Conservation (phyloP, 2,888 invertebrate genomes). For the Gonocerus acuteangulatus region DNA sequence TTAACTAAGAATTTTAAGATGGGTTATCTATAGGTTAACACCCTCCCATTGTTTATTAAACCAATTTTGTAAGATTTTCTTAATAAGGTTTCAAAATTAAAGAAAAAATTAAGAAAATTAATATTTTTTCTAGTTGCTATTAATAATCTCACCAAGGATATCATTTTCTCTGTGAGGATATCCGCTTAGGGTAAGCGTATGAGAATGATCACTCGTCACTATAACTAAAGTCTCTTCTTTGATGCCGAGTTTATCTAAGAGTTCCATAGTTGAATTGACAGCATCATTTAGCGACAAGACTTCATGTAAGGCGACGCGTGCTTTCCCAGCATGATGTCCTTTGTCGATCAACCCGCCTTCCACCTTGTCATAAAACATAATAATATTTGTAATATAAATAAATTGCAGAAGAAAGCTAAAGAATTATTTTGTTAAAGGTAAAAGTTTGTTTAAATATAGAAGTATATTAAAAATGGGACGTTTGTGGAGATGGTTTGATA, state of each 20-base stretch:
- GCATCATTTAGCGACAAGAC: constrained; percentile 73
- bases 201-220: constrained; percentile 72
- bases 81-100: too few relatives aligned
- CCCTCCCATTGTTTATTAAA: too few relatives aligned
- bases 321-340: constrained; percentile 77
- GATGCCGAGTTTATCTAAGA: constrained; percentile 58
- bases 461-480: too few relatives aligned
- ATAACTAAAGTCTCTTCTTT: constrained; percentile 60
- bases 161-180: constrained; percentile 68
- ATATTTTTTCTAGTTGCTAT: too few relatives aligned
- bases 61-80: too few relatives aligned
- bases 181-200: constrained; percentile 69
- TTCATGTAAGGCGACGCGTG: constrained; percentile 66
- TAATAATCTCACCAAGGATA: constrained; percentile 54
- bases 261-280: constrained; percentile 60
- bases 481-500: too few relatives aligned
- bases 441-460: too few relatives aligned
- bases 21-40: too few relatives aligned
- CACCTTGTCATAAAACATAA: too few relatives aligned
- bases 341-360: constrained; percentile 82
- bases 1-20: too few relatives aligned
- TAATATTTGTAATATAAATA: background rate
- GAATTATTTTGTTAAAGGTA: too few relatives aligned
- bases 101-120: too few relatives aligned
- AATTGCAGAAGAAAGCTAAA: constrained; percentile 23